phyloP scores from a whole-genome alignment of 2,797 vertebrate species.

The Amblyraja radiata region DNA sequence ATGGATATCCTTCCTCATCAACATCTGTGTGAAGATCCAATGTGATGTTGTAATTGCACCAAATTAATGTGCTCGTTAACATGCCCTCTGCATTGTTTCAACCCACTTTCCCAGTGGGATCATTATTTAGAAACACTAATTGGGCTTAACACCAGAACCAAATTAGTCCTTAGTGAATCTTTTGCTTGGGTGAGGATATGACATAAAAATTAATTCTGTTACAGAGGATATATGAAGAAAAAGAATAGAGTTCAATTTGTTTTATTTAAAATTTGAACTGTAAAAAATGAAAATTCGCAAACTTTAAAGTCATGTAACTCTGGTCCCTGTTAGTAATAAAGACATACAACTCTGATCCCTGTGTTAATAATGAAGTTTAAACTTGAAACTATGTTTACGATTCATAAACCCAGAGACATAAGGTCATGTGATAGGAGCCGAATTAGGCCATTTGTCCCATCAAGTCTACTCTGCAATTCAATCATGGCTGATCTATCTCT shows the following conservation, averaged over 20 bases:
- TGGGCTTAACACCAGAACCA: slow-evolving; percentile 16
- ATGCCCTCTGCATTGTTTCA: slow-evolving; percentile 25
- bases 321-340: not conserved
- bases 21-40: not conserved
- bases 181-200: slow-evolving; percentile 15
- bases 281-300: not conserved
- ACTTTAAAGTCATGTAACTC: not conserved
- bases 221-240: not conserved
- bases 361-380: not conserved
- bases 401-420: not conserved
- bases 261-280: not conserved
- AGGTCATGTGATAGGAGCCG: too few relatives aligned
- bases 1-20: not conserved
- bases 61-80: slow-evolving; percentile 17
- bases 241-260: not conserved
- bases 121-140: slow-evolving; percentile 32
- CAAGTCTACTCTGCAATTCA: too few relatives aligned
- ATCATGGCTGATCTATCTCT: too few relatives aligned
- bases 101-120: slow-evolving; percentile 10
- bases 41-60: not conserved
- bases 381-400: not conserved
- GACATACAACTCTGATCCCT: not conserved
- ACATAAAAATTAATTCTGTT: not conserved
- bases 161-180: slow-evolving; percentile 29
- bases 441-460: too few relatives aligned